phyloP scores from a whole-genome alignment of 2,113 vertebrate species.

The Xiphophorus couchianus region DNA sequence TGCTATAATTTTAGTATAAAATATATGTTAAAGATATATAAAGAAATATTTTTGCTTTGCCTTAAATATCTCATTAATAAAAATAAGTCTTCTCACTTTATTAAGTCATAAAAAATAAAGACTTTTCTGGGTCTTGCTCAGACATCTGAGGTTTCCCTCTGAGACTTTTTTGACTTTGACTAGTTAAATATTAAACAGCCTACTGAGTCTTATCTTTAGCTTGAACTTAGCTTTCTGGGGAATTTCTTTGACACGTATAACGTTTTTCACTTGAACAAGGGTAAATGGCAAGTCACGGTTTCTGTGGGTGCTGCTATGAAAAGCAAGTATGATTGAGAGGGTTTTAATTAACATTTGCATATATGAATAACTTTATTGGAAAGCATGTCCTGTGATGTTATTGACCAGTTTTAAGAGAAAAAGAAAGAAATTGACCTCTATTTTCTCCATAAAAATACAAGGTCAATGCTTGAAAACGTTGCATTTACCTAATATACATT shows the following conservation, averaged over 20 bases:
- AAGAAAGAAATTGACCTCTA: too few relatives aligned
- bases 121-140: neutral
- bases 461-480: neutral
- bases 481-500: neutral
- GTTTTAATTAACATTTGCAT: neutral
- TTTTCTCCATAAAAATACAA: too few relatives aligned
- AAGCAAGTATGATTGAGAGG: neutral
- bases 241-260: slow-evolving; percentile 8
- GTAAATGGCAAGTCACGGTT: slow-evolving; percentile 22
- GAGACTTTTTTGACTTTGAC: slow-evolving; percentile 11
- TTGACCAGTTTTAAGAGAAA: too few relatives aligned
- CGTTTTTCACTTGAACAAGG: slow-evolving; percentile 14
- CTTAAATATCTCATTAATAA: too few relatives aligned
- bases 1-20: too few relatives aligned
- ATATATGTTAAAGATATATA: too few relatives aligned
- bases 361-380: neutral
- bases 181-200: slow-evolving; percentile 32
- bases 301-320: slow-evolving; percentile 3
- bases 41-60: too few relatives aligned
- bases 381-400: too few relatives aligned
- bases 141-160: slow-evolving; percentile 1
- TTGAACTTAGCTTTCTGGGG: slow-evolving; percentile 24
- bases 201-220: slow-evolving; percentile 24
- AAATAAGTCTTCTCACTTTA: neutral
- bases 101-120: neutral